phyloP scores from a whole-genome alignment of 2,888 invertebrate genomes.

The Polyploca ridens region DNA sequence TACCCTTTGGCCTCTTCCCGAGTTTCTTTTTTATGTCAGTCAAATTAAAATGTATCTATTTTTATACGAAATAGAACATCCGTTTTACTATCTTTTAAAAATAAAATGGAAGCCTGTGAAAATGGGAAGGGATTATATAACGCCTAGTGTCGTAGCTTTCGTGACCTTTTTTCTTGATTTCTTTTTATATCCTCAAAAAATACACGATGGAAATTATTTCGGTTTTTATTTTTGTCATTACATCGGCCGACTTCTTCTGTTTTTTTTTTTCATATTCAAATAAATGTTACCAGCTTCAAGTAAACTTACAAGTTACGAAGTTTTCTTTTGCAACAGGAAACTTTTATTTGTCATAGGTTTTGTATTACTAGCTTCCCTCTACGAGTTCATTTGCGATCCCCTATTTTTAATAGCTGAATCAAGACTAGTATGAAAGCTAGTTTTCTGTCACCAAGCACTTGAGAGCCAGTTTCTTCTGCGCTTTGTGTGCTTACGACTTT shows the following conservation, averaged over 20 bases:
- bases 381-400: no score
- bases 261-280: neutral
- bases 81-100: neutral
- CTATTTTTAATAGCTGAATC: no score
- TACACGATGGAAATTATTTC: neutral
- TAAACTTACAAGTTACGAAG: no score
- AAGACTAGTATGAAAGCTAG: no score
- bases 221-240: neutral
- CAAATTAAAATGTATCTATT: constrained; percentile 2
- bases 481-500: no score
- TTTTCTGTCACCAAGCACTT: no score
- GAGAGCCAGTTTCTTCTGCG: no score
- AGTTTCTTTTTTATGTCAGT: neutral
- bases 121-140: no score
- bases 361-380: no score
- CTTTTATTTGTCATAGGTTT: no score
- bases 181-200: neutral
- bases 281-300: no score
- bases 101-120: neutral
- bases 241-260: neutral
- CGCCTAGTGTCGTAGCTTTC: neutral
- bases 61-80: neutral
- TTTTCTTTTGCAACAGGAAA: no score
- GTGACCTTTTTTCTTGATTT: neutral
- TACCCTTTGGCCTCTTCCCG: neutral